phyloP scores from a whole-genome alignment of 2,113 vertebrate species.

The human (Homo sapiens) region GRCh38 chr5:96156001-96156500 shows the following conservation, averaged over 20 bases:
- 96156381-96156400: background rate
- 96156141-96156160: background rate
- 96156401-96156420: background rate
- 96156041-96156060: background rate
- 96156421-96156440: background rate
- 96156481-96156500: background rate
- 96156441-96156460: background rate
- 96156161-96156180: background rate
- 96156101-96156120: background rate
- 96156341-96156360: background rate
- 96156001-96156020: background rate
- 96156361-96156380: background rate
- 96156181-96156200: background rate
- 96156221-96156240: background rate
- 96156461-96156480: background rate
- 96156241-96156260: background rate
- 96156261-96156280: background rate
- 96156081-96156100: constrained; percentile 20
- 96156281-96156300: background rate
- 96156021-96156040: background rate
- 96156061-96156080: background rate
- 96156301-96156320: background rate
- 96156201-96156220: background rate
- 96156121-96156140: background rate
- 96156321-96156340: background rate